phyloP scores from a whole-genome alignment of 2,797 vertebrate genomes.

The Tolypeutes matacus region DNA sequence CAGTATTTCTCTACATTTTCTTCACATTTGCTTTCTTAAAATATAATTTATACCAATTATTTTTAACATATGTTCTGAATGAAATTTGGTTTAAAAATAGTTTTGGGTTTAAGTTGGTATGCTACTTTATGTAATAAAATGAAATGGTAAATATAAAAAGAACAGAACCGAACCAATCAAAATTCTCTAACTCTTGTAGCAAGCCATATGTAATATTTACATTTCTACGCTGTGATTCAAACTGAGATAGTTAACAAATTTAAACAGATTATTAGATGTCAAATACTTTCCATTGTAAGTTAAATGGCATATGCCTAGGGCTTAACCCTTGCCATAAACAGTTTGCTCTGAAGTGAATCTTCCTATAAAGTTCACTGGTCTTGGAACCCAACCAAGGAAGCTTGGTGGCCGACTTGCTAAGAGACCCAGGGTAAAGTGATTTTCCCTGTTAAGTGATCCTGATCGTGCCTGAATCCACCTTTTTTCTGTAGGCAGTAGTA shows the following conservation, averaged over 20 bases:
- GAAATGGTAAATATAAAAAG: constrained; percentile 42
- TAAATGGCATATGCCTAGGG: not conserved
- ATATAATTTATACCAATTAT: constrained; percentile 21
- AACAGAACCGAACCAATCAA: not conserved
- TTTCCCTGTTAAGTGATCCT: not conserved
- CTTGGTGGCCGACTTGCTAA: not conserved
- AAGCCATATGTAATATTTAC: not conserved
- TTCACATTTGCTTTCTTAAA: constrained; percentile 57
- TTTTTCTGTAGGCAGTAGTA: not conserved
- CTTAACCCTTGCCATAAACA: not conserved
- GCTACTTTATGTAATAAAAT: constrained; percentile 34
- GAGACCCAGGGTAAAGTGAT: not conserved
- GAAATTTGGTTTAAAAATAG: constrained; percentile 56
- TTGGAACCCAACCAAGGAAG: not conserved
- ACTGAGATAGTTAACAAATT: constrained; percentile 12
- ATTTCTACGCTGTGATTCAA: not conserved
- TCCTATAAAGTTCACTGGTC: not conserved
- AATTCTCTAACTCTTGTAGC: not conserved
- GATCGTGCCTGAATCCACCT: not conserved
- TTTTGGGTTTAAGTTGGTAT: constrained; percentile 28
- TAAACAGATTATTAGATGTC: not conserved
- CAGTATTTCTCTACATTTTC: constrained; percentile 21
- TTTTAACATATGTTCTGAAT: constrained; percentile 13
- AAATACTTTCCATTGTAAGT: not conserved
- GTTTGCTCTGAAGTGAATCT: not conserved